Conservation (phyloP, 2,797 vertebrate species). For the Phataginus tricuspis region DNA sequence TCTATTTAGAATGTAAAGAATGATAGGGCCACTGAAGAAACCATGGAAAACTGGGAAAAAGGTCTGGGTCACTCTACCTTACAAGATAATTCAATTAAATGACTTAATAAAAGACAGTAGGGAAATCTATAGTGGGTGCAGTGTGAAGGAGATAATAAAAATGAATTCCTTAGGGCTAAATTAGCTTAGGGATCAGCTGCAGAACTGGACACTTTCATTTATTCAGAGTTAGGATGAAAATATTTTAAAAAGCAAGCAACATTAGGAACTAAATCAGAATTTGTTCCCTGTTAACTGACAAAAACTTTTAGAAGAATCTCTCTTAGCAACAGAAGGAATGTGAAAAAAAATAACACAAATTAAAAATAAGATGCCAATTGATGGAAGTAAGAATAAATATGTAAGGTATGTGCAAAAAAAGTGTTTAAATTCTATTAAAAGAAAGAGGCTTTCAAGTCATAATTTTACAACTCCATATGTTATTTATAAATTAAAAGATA, state of each 20-base stretch:
- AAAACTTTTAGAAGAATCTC: neutral
- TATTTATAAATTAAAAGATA: conserved; percentile 32
- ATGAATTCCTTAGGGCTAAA: neutral
- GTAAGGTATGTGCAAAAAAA: neutral
- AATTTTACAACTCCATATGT: neutral
- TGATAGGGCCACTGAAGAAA: neutral
- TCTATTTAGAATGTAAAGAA: neutral
- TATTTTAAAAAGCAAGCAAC: neutral
- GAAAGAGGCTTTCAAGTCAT: neutral
- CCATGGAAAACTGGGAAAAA: neutral
- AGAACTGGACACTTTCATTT: neutral
- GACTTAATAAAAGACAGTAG: neutral
- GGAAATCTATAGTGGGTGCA: neutral
- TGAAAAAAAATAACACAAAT: neutral
- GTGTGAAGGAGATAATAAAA: neutral
- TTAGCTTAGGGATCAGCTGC: neutral
- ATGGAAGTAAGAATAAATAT: neutral
- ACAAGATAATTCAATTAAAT: neutral
- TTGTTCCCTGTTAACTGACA: neutral
- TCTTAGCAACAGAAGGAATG: neutral
- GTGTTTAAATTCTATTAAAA: neutral
- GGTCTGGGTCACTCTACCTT: neutral
- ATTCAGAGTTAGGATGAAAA: neutral
- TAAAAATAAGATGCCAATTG: conserved; percentile 28
- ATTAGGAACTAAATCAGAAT: neutral